A percentile compares a stretch with the other conserved stretches of the same genome.
phyloP scores from a whole-genome alignment of 2,888 invertebrate species.

The Cheilosia urbana region DNA sequence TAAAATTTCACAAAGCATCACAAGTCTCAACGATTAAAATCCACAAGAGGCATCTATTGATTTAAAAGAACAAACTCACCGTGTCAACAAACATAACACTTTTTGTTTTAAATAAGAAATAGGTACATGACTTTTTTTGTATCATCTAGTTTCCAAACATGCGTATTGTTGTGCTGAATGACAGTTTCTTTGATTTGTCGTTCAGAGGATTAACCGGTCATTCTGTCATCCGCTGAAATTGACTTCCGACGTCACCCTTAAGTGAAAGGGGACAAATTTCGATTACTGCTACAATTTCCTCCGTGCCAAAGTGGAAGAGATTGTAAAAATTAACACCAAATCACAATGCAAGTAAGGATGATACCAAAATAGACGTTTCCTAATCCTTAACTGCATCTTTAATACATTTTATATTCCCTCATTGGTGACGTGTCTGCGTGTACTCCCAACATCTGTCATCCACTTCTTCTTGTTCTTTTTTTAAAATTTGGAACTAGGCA shows the following conservation, averaged over 20 bases:
- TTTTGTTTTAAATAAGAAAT: neutral
- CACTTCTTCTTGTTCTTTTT: slow-evolving; percentile 58
- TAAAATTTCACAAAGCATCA: too few species aligned
- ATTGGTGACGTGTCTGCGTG: slow-evolving; percentile 18
- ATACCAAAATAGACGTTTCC: slow-evolving; percentile 41
- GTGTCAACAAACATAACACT: neutral
- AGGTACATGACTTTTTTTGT: neutral
- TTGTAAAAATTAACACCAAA: slow-evolving; percentile 39
- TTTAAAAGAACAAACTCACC: neutral
- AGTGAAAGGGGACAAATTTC: neutral
- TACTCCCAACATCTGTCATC: slow-evolving; percentile 46
- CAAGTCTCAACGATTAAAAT: neutral
- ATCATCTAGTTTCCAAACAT: slow-evolving; percentile 1
- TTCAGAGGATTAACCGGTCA: slow-evolving; percentile 36
- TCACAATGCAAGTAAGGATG: slow-evolving; percentile 34
- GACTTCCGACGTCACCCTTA: neutral
- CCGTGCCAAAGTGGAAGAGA: slow-evolving; percentile 7
- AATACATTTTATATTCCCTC: slow-evolving; percentile 29
- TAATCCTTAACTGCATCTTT: slow-evolving; percentile 51
- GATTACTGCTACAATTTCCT: neutral
- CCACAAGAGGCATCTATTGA: neutral
- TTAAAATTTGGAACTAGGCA: slow-evolving; percentile 51
- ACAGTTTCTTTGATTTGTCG: slow-evolving; percentile 33
- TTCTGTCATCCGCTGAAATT: slow-evolving; percentile 32
- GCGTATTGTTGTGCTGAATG: neutral